Conservation (phyloP, 2,888 invertebrate species). For the Campoplex capitator region DNA sequence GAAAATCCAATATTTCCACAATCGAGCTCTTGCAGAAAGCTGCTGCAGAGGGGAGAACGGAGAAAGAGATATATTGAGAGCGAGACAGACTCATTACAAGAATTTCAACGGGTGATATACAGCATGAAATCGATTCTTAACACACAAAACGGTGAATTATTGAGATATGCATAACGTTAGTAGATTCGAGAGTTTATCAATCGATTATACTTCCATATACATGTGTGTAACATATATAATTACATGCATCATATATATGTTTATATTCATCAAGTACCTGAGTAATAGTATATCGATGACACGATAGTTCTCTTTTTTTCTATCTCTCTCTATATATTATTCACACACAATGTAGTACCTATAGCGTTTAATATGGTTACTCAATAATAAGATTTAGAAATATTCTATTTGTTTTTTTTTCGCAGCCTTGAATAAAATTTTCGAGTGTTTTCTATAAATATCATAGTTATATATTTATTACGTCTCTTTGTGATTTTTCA, state of each 20-base stretch:
- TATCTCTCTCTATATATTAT: background rate
- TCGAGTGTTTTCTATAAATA: background rate
- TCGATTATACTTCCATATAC: constrained; percentile 36
- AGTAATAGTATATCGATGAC: background rate
- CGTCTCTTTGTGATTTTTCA: too few species aligned
- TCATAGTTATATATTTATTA: too few species aligned
- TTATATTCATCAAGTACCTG: too few species aligned
- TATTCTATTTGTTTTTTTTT: background rate
- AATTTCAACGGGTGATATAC: constrained; percentile 58
- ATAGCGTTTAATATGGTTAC: background rate
- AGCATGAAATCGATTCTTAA: constrained; percentile 47
- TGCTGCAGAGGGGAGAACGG: background rate
- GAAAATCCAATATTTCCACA: constrained; percentile 48
- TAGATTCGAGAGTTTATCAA: constrained; percentile 36
- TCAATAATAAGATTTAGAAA: background rate
- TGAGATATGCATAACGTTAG: constrained; percentile 8
- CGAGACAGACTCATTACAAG: constrained; percentile 52
- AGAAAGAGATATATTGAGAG: constrained; percentile 17
- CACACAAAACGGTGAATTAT: constrained; percentile 44
- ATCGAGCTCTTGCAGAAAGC: constrained; percentile 23
- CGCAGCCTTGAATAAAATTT: background rate
- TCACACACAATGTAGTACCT: background rate
- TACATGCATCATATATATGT: background rate
- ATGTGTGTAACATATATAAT: background rate
- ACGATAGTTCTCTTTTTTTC: background rate